Evolutionary conservation across 2,113 vertebrate species (phyloP).

Genomic region (Catharus fuscescens): DNA sequence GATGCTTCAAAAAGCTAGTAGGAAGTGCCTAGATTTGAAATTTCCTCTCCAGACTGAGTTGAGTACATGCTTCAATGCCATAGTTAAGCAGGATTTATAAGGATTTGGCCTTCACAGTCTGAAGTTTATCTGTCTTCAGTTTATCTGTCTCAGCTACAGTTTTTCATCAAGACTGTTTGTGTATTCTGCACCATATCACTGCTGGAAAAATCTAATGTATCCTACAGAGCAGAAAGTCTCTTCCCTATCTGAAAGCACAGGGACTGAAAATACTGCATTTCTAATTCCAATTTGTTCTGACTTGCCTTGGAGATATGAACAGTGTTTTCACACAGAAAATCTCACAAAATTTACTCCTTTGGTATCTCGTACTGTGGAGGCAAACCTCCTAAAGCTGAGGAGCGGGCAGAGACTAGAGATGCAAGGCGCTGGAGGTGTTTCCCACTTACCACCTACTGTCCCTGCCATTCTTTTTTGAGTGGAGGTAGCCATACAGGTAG

Average conservation of each 20-base stretch:
- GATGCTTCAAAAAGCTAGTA: neutral
- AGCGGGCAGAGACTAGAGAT: neutral
- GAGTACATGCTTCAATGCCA: neutral
- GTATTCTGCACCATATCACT: neutral
- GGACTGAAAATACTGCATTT: neutral
- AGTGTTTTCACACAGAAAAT: neutral
- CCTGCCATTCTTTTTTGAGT: neutral
- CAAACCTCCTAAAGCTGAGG: neutral
- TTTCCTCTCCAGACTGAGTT: neutral
- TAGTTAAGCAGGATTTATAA: neutral
- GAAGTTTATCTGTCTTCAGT: neutral
- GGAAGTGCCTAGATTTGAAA: neutral
- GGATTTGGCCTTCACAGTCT: neutral
- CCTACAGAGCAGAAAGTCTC: neutral
- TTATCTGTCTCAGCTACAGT: neutral
- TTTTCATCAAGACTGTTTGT: neutral
- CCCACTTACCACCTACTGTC: neutral
- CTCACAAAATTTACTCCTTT: neutral
- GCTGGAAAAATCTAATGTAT: neutral
- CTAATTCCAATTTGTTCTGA: neutral
- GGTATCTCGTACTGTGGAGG: rapidly evolving
- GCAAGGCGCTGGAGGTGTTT: neutral
- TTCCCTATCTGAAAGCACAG: neutral
- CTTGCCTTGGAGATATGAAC: neutral
- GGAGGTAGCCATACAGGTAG: neutral